Conservation (phyloP, 2,113 vertebrate genomes). For the Callipepla californica region DNA sequence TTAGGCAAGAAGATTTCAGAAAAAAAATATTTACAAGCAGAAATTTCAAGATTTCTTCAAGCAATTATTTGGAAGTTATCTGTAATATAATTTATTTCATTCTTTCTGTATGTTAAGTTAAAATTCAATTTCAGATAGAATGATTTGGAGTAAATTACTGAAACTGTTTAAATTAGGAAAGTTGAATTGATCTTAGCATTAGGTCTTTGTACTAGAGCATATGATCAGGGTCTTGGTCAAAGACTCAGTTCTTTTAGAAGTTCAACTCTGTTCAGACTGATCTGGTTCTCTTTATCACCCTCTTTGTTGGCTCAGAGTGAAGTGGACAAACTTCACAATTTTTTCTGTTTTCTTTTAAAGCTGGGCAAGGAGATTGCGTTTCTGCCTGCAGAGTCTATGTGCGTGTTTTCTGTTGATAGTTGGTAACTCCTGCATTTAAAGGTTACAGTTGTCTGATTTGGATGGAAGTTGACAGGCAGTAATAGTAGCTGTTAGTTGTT, state of each 20-base stretch:
- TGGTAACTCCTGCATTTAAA: neutral
- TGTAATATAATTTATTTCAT: neutral
- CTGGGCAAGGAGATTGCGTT: neutral
- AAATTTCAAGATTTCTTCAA: neutral
- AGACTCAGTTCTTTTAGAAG: neutral
- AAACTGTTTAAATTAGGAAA: neutral
- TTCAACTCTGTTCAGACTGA: neutral
- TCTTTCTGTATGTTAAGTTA: neutral
- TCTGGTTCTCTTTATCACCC: neutral
- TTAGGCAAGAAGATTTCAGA: neutral
- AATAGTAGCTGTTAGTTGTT: neutral
- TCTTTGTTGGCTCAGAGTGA: neutral
- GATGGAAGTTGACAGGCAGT: neutral
- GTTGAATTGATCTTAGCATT: neutral
- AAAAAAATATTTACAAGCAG: neutral
- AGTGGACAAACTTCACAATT: neutral
- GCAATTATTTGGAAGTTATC: neutral
- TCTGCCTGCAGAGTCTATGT: neutral
- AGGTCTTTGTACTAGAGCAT: neutral
- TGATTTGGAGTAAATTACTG: neutral
- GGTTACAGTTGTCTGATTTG: neutral
- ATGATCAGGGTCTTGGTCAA: neutral
- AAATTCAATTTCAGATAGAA: neutral
- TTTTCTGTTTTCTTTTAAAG: neutral
- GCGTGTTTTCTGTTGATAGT: neutral